These are phyloP conservation scores for Sparidentex hasta DNA, from an alignment of 2,797 vertebrate species.

Conservation along the genomic window DNA sequence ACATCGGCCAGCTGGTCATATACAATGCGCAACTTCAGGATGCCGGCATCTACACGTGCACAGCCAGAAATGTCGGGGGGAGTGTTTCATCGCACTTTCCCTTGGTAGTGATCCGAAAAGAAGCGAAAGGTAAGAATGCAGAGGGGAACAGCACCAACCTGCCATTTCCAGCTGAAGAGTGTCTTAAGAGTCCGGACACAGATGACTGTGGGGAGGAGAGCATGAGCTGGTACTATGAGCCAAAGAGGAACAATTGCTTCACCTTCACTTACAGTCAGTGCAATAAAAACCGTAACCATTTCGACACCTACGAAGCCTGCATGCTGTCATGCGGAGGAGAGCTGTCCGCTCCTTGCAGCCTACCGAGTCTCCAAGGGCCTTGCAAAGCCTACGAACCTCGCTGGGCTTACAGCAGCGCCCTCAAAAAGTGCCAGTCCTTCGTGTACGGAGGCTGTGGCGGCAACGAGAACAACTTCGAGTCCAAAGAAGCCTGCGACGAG, in stretches of 20 bases:
- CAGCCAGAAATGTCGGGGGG: constrained; percentile 90
- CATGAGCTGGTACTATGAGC: constrained; percentile 95
- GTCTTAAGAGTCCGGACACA: constrained; percentile 91
- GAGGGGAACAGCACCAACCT: constrained; percentile 86
- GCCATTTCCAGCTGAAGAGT: constrained; percentile 90
- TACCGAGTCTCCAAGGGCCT: constrained; percentile 93
- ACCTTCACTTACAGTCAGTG: constrained; percentile 95
- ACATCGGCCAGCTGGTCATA: constrained; percentile 97
- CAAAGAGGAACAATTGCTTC: constrained; percentile 96
- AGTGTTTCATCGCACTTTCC: constrained; percentile 91
- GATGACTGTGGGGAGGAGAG: constrained; percentile 95
- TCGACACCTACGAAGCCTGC: constrained; percentile 92
- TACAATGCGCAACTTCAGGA: constrained; percentile 95
- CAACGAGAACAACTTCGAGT: constrained; percentile 98
- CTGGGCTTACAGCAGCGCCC: constrained; percentile 93
- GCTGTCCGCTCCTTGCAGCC: constrained; percentile 90
- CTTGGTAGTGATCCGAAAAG: constrained; percentile 89
- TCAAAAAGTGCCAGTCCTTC: constrained; percentile 95
- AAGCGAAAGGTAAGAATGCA: constrained; percentile 76
- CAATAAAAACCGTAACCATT: constrained; percentile 94
- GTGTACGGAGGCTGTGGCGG: constrained; percentile 95
- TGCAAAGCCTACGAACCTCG: constrained; percentile 95
- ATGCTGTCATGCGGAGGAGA: constrained; percentile 93
- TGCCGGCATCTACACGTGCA: constrained; percentile 95
- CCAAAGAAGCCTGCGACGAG: constrained; percentile 94